phyloP scores from a whole-genome alignment of 2,888 invertebrate species.

The Eupithecia insigniata region DNA sequence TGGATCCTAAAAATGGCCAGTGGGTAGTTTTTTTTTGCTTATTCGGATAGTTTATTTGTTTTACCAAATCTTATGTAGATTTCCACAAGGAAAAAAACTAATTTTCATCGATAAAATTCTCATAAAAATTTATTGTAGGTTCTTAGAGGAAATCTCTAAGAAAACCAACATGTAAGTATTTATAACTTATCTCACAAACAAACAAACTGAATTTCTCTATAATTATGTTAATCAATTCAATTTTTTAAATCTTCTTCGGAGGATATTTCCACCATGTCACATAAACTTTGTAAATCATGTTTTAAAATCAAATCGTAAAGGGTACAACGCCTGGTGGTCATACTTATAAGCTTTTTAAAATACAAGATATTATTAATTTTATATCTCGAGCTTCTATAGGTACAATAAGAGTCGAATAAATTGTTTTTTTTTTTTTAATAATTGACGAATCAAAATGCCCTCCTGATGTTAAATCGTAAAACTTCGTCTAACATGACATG shows the following conservation, averaged over 20 bases:
- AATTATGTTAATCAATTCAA: not conserved
- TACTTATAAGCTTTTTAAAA: constrained; percentile 10
- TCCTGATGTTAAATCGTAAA: constrained; percentile 2
- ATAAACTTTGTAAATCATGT: constrained; percentile 5
- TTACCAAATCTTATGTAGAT: too few relatives aligned
- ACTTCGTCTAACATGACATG: not conserved
- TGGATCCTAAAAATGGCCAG: not conserved
- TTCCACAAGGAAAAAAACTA: too few relatives aligned
- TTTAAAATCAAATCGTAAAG: constrained; percentile 9
- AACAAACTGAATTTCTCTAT: not conserved
- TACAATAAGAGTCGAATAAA: not conserved
- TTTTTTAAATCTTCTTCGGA: not conserved
- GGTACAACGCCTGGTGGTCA: constrained; percentile 5
- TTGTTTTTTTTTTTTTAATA: not conserved
- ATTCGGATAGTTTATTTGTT: too few relatives aligned
- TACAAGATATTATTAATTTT: not conserved
- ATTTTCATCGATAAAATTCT: too few relatives aligned
- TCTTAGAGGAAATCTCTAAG: too few relatives aligned
- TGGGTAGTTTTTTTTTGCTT: too few relatives aligned
- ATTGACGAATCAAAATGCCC: not conserved
- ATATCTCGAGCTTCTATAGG: not conserved
- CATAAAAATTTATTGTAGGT: too few relatives aligned
- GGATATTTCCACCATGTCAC: not conserved
- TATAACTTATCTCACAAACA: not conserved
- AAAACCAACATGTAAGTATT: too few relatives aligned